A percentile compares a stretch with the other conserved stretches of the same genome.
phyloP scores from a whole-genome alignment of 2,888 invertebrate species.

The Poecilus cupreus region DNA sequence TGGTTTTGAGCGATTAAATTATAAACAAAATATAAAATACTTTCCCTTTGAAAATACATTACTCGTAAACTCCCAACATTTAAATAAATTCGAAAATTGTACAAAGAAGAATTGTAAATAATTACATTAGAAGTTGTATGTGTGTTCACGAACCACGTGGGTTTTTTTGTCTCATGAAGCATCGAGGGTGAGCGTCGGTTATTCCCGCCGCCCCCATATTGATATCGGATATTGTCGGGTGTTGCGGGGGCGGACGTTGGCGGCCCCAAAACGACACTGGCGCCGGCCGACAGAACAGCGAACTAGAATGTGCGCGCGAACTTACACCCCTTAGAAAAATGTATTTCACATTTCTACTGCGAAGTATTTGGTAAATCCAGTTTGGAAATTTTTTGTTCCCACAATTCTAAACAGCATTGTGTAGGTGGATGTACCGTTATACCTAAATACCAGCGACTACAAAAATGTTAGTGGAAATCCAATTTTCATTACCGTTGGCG shows the following conservation, averaged over 20 bases:
- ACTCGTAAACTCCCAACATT: not conserved
- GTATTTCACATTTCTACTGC: not conserved
- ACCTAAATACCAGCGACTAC: not conserved
- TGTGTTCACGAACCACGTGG: conserved; percentile 68
- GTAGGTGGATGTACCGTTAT: conserved; percentile 19
- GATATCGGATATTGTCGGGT: conserved; percentile 70
- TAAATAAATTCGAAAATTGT: conserved; percentile 32
- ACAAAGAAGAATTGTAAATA: conserved; percentile 36
- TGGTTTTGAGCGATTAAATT: conserved; percentile 3
- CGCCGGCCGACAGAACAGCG: conserved; percentile 3
- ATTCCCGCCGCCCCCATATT: conserved; percentile 65
- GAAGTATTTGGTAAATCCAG: not conserved
- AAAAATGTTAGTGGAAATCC: too few relatives aligned
- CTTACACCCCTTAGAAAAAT: not conserved
- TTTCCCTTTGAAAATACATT: conserved; percentile 16
- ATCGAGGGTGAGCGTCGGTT: conserved; percentile 61
- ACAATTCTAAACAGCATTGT: conserved; percentile 9
- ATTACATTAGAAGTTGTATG: conserved; percentile 64
- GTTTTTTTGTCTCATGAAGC: conserved; percentile 66
- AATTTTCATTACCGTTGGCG: not conserved
- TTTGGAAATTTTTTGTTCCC: conserved; percentile 1
- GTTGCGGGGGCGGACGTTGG: conserved; percentile 58
- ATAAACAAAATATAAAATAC: conserved; percentile 13
- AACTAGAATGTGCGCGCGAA: conserved; percentile 18
- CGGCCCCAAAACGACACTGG: conserved; percentile 5